Base-by-base conservation (phyloP, 2,888 invertebrate species). In the Carpatolechia fugitivella region DNA sequence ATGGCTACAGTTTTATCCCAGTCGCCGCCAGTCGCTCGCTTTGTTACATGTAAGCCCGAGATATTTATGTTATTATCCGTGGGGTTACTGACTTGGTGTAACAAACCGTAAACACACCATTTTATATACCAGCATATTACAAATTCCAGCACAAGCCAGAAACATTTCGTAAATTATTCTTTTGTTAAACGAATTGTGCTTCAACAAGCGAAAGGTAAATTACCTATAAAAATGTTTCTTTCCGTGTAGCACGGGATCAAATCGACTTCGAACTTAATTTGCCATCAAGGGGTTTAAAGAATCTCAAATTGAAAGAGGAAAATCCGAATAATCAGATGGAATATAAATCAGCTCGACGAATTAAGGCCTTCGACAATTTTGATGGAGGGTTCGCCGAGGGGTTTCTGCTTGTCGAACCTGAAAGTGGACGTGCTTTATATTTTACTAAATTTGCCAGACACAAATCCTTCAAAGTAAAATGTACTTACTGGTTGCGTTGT, bases 281-380 rank as follows among this genome's bases (percentile, higher is more conserved):
- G 60, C 65, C 69, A 72, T 70, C 69, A 71, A 72, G 64, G 48
- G 59, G 59, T 58, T 59, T 61, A 68, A 66, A 75, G 64, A 70
- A 71, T 76, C 74, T 72, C 65, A 66, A 78, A 76, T 77, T 75
- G 72, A 74, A 78, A 73, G 74, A 74, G 67, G 71, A 70, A 71
- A 74, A 76, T 70, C 67, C 66, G 68, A 66, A 69, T 75, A 74
- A 78, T 74, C 75, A 68, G 75, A 78, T 78, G 64, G 77, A 77
- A 76, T 76, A 78, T 79, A 80, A 82, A 79, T 79, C 76, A 74
- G 73, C 62, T 63, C 61, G 70, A 53, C 66, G 69, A 70, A 70
- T 66, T 66, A 66, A 69, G 62, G 64, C 56, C 59, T 61, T 64
- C 56, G 62, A 56, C 58, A 64, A 69, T 66, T 72, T 70, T 61